phyloP scores from a whole-genome alignment of 2,888 invertebrate species.

The Rhopalosiphum nymphaeae region DNA sequence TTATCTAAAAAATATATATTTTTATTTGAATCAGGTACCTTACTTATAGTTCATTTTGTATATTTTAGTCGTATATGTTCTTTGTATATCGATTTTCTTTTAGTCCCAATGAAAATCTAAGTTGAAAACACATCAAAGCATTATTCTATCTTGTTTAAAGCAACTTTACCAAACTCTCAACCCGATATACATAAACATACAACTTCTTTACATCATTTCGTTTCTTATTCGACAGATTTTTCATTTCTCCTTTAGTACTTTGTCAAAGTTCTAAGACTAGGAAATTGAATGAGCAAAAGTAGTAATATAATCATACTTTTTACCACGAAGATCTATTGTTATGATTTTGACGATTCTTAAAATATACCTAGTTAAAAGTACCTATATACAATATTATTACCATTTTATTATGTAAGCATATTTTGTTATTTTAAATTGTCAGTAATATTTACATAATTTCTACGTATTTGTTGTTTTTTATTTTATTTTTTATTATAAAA shows the following conservation, averaged over 20 bases:
- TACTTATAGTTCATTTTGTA: neutral
- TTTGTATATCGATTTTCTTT: conserved; percentile 12
- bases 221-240: conserved; percentile 22
- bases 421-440: neutral
- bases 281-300: neutral
- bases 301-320: conserved; percentile 12
- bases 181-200: neutral
- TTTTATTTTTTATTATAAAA: neutral
- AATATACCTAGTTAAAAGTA: neutral
- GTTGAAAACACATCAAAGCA: conserved; percentile 49
- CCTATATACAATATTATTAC: neutral
- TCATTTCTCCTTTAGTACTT: neutral
- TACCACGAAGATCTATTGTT: neutral
- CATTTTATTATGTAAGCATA: neutral
- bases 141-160: conserved; percentile 23
- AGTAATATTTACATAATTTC: neutral
- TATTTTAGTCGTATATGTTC: too few relatives aligned
- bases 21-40: neutral
- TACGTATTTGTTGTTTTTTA: neutral
- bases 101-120: conserved; percentile 24
- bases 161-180: conserved; percentile 32
- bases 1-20: neutral
- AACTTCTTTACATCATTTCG: conserved; percentile 8
- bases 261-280: neutral
- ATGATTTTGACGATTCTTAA: neutral